Base-by-base conservation (phyloP, 2,797 vertebrate genomes). In the Martes flavigula region DNA sequence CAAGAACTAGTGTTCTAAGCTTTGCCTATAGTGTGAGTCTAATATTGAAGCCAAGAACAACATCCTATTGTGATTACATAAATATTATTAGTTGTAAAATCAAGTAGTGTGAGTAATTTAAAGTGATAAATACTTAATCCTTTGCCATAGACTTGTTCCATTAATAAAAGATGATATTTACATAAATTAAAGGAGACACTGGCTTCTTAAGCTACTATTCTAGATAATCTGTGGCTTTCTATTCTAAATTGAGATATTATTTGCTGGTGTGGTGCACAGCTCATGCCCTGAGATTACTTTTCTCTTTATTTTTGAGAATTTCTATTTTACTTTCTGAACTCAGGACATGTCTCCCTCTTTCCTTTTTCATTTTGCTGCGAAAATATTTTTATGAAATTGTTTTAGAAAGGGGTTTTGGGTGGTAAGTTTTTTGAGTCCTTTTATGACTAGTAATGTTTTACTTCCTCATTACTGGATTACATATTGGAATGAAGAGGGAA, bases 241-340 rank as follows among this genome's bases (percentile, higher is more conserved):
- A 10, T 38, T 84, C 13, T 90, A 54, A 92, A 56, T 32, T 90
- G 25, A 86, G 64, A 58, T 81, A 43, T 66, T 79, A 40, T 54
- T 94, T 72, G 60, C 5, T 64, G 9, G 35, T 56, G 38, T 84
- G 13, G 18, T 20, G 0, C 3, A 46, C 18, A 81, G 14, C 2
- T 90, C 10, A 54, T 3, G 51, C 72, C 7, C 13, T 90, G 27
- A 77, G 48, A 78, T 91, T 43, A 38, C 0, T 35, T 56, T 73
- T 60, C 32, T 21, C 92, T 87, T 86, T 48, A 70, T 96, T 90
- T 17, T 17, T 68, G 10, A 13, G 30, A 51, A 5, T 60, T 20
- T 70, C 35, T 68, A 43, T 87, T 96, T 96, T 64, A 66, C 43
- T 56, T 83, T 86, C 89, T 23, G 81, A 91, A 86, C 43, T 38